phyloP scores from a whole-genome alignment of 2,797 vertebrate genomes.

The Cetoscarus ocellatus region DNA sequence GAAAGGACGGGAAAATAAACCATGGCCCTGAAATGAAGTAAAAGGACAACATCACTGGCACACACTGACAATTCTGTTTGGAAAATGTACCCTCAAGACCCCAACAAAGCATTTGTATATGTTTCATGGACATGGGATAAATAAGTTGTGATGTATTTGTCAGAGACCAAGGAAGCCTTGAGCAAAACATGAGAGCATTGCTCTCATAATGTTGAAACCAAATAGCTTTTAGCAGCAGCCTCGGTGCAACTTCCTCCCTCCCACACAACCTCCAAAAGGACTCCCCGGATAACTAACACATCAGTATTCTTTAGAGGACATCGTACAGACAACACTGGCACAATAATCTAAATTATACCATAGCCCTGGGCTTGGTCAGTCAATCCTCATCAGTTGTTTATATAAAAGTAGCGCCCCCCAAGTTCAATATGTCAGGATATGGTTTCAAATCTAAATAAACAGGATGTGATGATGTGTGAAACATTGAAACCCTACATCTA shows the following conservation, averaged over 20 bases:
- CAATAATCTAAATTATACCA: not conserved
- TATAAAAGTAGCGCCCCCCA: not conserved
- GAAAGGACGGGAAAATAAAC: not conserved
- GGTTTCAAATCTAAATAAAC: too few relatives aligned
- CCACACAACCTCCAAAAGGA: not conserved
- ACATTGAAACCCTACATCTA: too few relatives aligned
- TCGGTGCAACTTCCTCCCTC: not conserved
- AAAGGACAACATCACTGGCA: not conserved
- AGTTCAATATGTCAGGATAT: not conserved
- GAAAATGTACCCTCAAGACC: not conserved
- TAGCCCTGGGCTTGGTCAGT: not conserved
- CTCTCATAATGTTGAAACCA: not conserved
- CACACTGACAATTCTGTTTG: not conserved
- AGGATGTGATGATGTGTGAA: too few relatives aligned
- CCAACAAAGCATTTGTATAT: not conserved
- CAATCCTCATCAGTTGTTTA: not conserved
- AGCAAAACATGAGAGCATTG: slow-evolving; percentile 1
- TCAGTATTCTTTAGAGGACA: not conserved
- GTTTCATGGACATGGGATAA: not conserved
- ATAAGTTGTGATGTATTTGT: not conserved
- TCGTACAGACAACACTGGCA: not conserved
- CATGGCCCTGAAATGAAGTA: not conserved
- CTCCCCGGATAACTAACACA: not conserved
- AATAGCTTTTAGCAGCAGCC: not conserved
- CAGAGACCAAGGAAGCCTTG: not conserved